phyloP scores from a whole-genome alignment of 1,140 invertebrate species.

The Drosophila subobscura region DNA sequence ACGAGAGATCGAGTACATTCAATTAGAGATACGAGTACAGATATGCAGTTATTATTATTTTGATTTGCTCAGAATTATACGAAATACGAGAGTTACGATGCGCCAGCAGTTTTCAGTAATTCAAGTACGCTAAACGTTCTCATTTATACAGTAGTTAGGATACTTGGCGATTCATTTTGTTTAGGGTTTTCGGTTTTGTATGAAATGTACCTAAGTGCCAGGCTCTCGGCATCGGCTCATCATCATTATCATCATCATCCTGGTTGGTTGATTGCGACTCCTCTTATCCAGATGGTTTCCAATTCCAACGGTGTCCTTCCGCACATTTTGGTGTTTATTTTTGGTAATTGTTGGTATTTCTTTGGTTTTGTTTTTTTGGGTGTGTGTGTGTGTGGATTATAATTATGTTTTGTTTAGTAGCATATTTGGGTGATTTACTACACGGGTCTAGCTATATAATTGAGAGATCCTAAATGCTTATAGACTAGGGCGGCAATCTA shows the following conservation, averaged over 20 bases:
- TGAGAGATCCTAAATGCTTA: conserved; percentile 46
- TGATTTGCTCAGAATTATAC: conserved; percentile 71
- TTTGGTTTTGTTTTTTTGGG: conserved; percentile 35
- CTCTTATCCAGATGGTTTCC: conserved; percentile 21
- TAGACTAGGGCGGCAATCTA: conserved; percentile 23
- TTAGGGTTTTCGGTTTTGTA: conserved; percentile 19
- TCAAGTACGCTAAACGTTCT: conserved; percentile 66
- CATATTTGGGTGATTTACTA: conserved; percentile 24
- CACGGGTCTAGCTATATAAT: conserved; percentile 42
- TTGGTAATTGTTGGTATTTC: too few relatives aligned
- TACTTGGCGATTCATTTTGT: conserved; percentile 56
- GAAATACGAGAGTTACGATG: conserved; percentile 74
- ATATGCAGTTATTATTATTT: conserved; percentile 52
- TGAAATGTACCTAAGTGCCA: conserved; percentile 65
- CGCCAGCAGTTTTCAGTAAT: conserved; percentile 54
- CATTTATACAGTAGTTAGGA: conserved; percentile 43
- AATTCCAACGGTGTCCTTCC: conserved; percentile 35
- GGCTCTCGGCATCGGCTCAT: conserved; percentile 12
- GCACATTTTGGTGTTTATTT: conserved; percentile 26
- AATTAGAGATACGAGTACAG: conserved; percentile 49
- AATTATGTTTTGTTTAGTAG: conserved; percentile 53
- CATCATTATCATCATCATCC: conserved; percentile 33
- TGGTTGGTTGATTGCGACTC: conserved; percentile 19
- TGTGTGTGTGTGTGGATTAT: conserved; percentile 28
- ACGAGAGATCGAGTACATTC: conserved; percentile 61